phyloP scores from a whole-genome alignment of 2,888 invertebrate species.

The Aromia moschata region DNA sequence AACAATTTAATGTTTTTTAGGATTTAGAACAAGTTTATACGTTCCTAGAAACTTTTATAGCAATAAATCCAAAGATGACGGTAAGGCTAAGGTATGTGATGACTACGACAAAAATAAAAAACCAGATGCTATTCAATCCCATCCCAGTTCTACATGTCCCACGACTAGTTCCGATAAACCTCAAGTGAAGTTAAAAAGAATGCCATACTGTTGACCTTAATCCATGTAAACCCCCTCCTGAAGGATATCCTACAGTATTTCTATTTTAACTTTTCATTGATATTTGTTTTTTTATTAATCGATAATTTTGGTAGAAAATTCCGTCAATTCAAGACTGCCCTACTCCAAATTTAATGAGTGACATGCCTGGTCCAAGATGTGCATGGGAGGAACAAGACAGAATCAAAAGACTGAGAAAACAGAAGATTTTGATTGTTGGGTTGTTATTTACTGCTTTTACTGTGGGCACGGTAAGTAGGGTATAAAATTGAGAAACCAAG shows the following conservation, averaged over 20 bases:
- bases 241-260: constrained; percentile 35
- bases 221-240: constrained; percentile 38
- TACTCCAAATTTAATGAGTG: constrained; percentile 44
- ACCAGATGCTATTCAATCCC: constrained; percentile 26
- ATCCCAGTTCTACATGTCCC: constrained; percentile 26
- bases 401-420: constrained; percentile 38
- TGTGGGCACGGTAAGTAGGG: constrained; percentile 52
- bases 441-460: constrained; percentile 52
- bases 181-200: constrained; percentile 41
- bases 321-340: constrained; percentile 45
- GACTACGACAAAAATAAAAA: constrained; percentile 31
- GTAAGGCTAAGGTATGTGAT: constrained; percentile 47
- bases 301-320: constrained; percentile 39
- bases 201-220: constrained; percentile 45
- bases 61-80: constrained; percentile 37
- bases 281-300: constrained; percentile 1
- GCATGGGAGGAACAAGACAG: constrained; percentile 42
- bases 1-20: constrained; percentile 4
- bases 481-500: too few relatives aligned
- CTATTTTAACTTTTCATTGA: constrained; percentile 3
- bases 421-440: constrained; percentile 48
- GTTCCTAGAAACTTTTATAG: constrained; percentile 27
- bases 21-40: constrained; percentile 8
- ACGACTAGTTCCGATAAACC: neutral
- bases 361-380: constrained; percentile 42